Evolutionary conservation across 2,797 vertebrate species (phyloP).

Genomic region (Cyprinella venusta): DNA sequence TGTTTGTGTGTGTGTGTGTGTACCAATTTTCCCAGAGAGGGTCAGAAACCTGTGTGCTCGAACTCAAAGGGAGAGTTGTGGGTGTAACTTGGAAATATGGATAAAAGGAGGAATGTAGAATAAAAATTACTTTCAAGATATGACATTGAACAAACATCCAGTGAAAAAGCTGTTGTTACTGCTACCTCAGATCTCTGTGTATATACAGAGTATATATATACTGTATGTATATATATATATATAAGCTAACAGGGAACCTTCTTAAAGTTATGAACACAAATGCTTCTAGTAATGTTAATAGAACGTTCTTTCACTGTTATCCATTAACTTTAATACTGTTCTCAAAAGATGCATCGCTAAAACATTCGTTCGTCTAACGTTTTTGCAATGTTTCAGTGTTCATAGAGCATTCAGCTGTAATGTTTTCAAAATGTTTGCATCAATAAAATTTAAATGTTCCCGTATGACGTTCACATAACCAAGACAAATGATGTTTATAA

Average conservation of each 20-base stretch:
- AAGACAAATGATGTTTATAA: neutral
- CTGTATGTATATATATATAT: no score
- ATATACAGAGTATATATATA: no score
- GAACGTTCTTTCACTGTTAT: no score
- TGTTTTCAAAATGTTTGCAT: neutral
- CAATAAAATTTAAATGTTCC: neutral
- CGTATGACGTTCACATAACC: neutral
- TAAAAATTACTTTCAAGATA: conserved; percentile 24
- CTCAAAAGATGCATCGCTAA: neutral
- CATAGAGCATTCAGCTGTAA: neutral
- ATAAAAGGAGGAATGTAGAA: conserved; percentile 42
- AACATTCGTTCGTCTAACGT: neutral
- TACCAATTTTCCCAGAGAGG: conserved; percentile 28
- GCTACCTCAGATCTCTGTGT: neutral
- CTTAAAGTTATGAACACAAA: neutral
- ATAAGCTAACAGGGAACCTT: no score
- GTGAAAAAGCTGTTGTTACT: conserved; percentile 28
- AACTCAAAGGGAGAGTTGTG: conserved; percentile 5
- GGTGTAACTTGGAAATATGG: conserved; percentile 39
- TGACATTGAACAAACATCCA: conserved; percentile 39
- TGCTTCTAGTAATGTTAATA: no score
- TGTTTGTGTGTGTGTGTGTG: conserved; percentile 1
- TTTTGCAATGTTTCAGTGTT: neutral
- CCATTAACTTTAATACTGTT: no score
- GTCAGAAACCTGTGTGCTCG: conserved; percentile 17